These are phyloP conservation scores for Mycalesis mineus DNA, from an alignment of 2,888 invertebrate genomes.

Conservation along the genomic window DNA sequence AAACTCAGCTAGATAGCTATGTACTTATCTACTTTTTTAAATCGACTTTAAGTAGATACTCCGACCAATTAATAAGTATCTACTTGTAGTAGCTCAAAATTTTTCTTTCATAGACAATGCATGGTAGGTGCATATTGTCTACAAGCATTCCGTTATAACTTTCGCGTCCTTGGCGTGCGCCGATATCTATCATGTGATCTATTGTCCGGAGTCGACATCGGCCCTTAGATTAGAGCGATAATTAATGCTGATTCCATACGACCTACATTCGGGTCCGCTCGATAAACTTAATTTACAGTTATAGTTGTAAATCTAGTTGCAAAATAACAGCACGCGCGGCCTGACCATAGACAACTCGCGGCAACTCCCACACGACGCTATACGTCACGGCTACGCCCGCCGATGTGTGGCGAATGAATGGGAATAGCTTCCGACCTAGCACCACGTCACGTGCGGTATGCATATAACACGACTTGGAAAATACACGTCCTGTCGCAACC, in stretches of 20 bases:
- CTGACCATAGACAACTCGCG: conserved; percentile 71
- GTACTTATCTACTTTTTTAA: no score
- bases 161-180: conserved; percentile 72
- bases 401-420: conserved; percentile 47
- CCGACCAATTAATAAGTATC: no score
- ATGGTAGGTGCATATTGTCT: conserved; percentile 46
- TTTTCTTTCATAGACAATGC: conserved; percentile 70
- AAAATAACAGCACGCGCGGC: conserved; percentile 66
- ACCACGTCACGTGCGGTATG: conserved; percentile 49
- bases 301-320: conserved; percentile 77
- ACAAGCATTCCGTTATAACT: conserved; percentile 50
- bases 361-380: conserved; percentile 59
- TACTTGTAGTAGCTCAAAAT: no score
- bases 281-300: conserved; percentile 78
- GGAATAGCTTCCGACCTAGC: conserved; percentile 44
- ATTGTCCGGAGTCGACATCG: conserved; percentile 73
- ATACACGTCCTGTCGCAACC: conserved; percentile 28
- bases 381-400: conserved; percentile 38
- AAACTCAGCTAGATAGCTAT: no score
- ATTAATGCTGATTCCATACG: conserved; percentile 79
- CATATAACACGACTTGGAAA: conserved; percentile 45
- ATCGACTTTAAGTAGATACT: no score
- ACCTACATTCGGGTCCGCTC: conserved; percentile 73
- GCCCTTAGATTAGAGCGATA: conserved; percentile 75
- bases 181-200: conserved; percentile 76